Base-by-base conservation (phyloP, 2,113 vertebrate genomes). In the Erythrolamprus reginae region DNA sequence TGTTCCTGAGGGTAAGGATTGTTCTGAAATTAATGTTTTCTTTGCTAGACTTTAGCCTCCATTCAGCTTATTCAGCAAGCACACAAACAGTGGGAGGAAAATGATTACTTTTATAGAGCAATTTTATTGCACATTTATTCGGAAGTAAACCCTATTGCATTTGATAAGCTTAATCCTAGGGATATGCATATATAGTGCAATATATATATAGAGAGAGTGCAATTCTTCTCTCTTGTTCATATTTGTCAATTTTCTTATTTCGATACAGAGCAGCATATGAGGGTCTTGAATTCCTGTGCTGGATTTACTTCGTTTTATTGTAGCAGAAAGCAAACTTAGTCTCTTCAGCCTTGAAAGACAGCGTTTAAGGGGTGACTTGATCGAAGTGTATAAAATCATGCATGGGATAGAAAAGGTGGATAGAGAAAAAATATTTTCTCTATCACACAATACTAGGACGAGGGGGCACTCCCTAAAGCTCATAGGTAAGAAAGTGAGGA, bases 51-150 rank as follows among this genome's bases (percentile, higher is more conserved):
- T n/a, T 92, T 83, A 77, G 70, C 70, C 17, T 77, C 92, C 33
- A 86, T 90, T 93, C 24, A 90, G 90, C 93, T 95, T 26, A 50
- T 91, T 85, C 45, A n/a, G 61, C 53, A 92, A 92, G 48, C 70
- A 53, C 10, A 92, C 15, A 88, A 83, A 87, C 21, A 24, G 88
- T 21, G 3, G 70, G 65, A 24, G 23, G 87, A 87, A 28, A 24
- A 26, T 84, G 77, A 5, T 33, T 38, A 77, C 70, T 77, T 77
- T 77, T 42, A 77, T 77, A 77, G 17, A 77, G 70, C 70, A 77
- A 42, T 77, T 77, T 77, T 7, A 77, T 42, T 77, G 70, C 70
- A 42, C 17, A 21, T 77, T 77, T 77, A 42, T 77, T 38, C 33
- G 1, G 70, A 77, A 77, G 33, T 77, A 77, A 77, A 77, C 42